Conservation (phyloP, 2,113 vertebrate species). For the Nannobrachium achirus region DNA sequence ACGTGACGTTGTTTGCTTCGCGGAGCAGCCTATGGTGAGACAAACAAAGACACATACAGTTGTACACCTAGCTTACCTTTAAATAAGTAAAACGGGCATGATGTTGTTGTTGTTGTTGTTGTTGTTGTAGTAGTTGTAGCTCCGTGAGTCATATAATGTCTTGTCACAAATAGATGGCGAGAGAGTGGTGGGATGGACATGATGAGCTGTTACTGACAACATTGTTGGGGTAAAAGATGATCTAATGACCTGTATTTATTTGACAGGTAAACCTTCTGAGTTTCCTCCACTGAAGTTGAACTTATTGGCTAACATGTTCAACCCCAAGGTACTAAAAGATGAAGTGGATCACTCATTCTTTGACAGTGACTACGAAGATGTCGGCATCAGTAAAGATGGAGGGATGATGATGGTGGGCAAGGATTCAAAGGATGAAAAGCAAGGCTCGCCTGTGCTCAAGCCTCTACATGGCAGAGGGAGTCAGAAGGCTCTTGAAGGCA, state of each 20-base stretch:
- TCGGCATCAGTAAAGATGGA: constrained; percentile 43
- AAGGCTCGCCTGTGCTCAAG: not conserved
- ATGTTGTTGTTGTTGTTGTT: not conserved
- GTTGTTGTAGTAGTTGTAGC: not conserved
- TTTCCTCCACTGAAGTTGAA: not conserved
- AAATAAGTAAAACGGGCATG: constrained; percentile 18
- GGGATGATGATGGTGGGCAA: constrained; percentile 23
- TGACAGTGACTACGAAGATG: constrained; percentile 87
- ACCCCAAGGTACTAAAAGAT: constrained; percentile 79
- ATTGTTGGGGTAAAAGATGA: too few species aligned
- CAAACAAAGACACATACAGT: too few species aligned
- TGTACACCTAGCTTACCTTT: constrained; percentile 11
- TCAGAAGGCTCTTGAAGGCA: not conserved
- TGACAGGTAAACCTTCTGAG: constrained; percentile 7
- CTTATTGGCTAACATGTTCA: constrained; percentile 81
- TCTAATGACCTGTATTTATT: not conserved
- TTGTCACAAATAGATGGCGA: too few species aligned
- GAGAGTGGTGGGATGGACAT: too few species aligned
- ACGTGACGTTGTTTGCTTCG: not conserved
- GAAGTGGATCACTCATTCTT: constrained; percentile 97
- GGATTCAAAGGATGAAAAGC: constrained; percentile 17
- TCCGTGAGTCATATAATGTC: too few species aligned
- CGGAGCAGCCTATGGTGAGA: constrained; percentile 6
- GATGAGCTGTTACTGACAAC: too few species aligned
- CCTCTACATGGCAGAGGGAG: constrained; percentile 15